Conservation (phyloP, 1,140 invertebrate genomes). For the Bursaphelenchus mucronatus region DNA sequence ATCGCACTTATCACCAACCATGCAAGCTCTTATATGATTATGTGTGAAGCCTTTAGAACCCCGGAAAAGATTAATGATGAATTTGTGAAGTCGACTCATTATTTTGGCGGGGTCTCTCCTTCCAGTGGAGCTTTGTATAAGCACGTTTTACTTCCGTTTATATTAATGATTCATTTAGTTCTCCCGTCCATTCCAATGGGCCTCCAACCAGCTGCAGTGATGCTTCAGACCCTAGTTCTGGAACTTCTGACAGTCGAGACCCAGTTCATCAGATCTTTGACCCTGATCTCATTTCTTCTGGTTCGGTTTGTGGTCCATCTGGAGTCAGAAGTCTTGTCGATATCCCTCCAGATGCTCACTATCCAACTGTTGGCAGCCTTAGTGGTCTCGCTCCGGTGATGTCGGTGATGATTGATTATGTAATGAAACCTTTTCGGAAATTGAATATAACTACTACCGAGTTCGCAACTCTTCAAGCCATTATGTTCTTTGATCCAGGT, state of each 20-base stretch:
- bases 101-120: slow-evolving; percentile 18
- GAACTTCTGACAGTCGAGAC: neutral
- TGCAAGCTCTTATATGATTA: slow-evolving; percentile 59
- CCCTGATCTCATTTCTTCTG: slow-evolving; percentile 34
- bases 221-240: slow-evolving; percentile 7
- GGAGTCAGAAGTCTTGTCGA: slow-evolving; percentile 48
- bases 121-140: slow-evolving; percentile 7
- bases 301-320: slow-evolving; percentile 33
- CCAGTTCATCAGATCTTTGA: slow-evolving; percentile 31
- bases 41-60: slow-evolving; percentile 61
- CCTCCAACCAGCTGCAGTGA: neutral
- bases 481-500: slow-evolving; percentile 61
- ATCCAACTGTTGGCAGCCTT: slow-evolving; percentile 41
- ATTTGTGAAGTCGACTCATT: slow-evolving; percentile 13
- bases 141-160: neutral
- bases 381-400: slow-evolving; percentile 58
- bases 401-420: slow-evolving; percentile 58
- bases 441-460: slow-evolving; percentile 47
- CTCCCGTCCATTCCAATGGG: slow-evolving; percentile 22
- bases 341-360: slow-evolving; percentile 43
- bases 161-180: neutral
- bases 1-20: slow-evolving; percentile 59
- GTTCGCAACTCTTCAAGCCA: slow-evolving; percentile 57
- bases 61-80: slow-evolving; percentile 53
- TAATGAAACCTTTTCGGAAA: slow-evolving; percentile 57